Base-by-base conservation (phyloP, 2,113 vertebrate species). In the Etia nguti region DNA sequence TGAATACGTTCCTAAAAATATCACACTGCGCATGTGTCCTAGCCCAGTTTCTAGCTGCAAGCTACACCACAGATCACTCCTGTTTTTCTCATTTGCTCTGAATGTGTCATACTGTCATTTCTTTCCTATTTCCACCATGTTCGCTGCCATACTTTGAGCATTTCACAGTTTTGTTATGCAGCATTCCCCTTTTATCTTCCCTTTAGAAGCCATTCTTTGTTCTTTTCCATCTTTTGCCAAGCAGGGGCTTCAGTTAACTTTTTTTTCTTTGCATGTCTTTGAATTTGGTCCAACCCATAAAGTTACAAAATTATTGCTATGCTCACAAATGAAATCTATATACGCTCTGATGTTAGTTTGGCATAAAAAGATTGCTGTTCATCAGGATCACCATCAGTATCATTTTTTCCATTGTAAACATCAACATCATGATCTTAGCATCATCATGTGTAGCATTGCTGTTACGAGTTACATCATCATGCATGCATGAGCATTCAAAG, bases 401-500 rank as follows among this genome's bases (percentile, higher is more conserved):
- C 88, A 86, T 52, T 57, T 2, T 43, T 88, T n/a, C n/a, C 88
- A 89, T 22, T 50, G 52, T 89, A 87, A 86, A 80, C 56, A 89
- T 29, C 55, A 88, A 75, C 79, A 90, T 88, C 70, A 80, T 82
- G 56, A 81, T 85, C 18, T 77, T 55, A 85, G 87, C 85, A 87
- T 92, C 84, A 73, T 91, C 84, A 83, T 34, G 83, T 83, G 87
- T 10, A 85, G 89, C 90, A 90, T 86, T 88, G 87, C 88, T 84
- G 54, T 87, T 90, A 90, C 91, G 91, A 93, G 86, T 94, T 95
- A 92, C 90, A 94, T 90, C 31, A 52, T 94, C 94, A 97, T 92
- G 95, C 96, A 96, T 96, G 95, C 93, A 95, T 93, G 89, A 93
- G 95, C 96, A 96, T 96, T 96, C 95, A 89, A 52, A 93, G 95